Percentiles rank a stretch among this genome's conserved stretches.
Evolutionary conservation across 1,140 invertebrate genomes (phyloP).

Genomic region (Physella acuta): DNA sequence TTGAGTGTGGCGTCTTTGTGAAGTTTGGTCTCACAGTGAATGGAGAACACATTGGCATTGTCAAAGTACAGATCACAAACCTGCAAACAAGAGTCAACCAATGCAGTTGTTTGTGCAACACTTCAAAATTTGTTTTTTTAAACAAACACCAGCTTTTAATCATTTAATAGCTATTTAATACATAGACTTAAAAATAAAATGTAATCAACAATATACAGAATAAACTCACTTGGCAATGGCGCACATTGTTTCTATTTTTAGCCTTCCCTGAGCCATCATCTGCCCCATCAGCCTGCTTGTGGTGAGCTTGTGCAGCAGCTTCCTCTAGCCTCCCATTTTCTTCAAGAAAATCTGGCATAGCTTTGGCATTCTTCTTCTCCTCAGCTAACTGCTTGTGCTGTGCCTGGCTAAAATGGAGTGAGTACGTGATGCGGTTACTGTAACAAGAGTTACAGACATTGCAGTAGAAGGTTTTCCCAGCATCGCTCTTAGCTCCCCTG

Average conservation of each 20-base stretch:
- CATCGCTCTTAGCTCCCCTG: slow-evolving; percentile 6
- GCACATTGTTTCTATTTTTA: slow-evolving; percentile 7
- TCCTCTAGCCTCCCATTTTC: neutral
- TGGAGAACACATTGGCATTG: slow-evolving; percentile 24
- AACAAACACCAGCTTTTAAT: too few relatives aligned
- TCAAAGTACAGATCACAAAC: slow-evolving; percentile 30
- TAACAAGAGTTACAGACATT: slow-evolving; percentile 37
- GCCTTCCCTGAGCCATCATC: neutral
- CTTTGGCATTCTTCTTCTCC: slow-evolving; percentile 11
- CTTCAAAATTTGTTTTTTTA: neutral
- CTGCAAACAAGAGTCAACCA: neutral
- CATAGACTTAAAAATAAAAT: too few relatives aligned
- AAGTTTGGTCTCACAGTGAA: slow-evolving; percentile 30
- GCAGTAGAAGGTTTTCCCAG: slow-evolving; percentile 30
- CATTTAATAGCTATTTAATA: too few relatives aligned
- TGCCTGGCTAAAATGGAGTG: slow-evolving; percentile 24
- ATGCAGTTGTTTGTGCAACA: neutral
- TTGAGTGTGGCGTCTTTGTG: slow-evolving; percentile 24
- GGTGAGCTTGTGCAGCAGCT: neutral
- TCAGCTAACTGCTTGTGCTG: slow-evolving; percentile 9
- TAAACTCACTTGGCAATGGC: slow-evolving; percentile 13
- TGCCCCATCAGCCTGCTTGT: slow-evolving; percentile 2
- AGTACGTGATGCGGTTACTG: slow-evolving; percentile 22
- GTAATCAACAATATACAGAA: neutral
- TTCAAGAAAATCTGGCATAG: slow-evolving; percentile 4